Conservation (phyloP, 92 coral and sea anemone species). For the Umimayanthus chanpuru region DNA sequence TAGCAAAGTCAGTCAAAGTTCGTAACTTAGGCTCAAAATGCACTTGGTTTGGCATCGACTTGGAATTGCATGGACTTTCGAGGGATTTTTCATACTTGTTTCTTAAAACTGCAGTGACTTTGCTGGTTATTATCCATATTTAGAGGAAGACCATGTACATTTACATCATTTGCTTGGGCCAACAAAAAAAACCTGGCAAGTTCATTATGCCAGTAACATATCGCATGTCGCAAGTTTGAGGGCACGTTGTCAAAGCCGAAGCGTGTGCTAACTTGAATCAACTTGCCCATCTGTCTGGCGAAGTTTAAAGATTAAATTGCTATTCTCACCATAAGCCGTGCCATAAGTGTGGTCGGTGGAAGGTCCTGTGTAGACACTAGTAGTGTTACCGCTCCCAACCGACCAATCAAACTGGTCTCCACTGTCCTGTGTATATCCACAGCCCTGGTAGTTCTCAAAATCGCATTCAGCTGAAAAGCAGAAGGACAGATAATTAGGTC, state of each 20-base stretch:
- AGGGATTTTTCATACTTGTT: too few species aligned
- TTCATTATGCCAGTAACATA: not conserved
- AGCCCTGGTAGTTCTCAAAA: slow-evolving; percentile 81
- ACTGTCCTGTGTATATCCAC: slow-evolving; percentile 86
- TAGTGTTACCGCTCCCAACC: slow-evolving; percentile 82
- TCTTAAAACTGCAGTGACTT: too few species aligned
- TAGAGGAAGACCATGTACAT: not conserved
- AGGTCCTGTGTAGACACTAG: slow-evolving; percentile 81
- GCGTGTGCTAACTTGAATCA: too few species aligned
- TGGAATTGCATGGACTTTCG: too few species aligned
- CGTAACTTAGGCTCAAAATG: too few species aligned
- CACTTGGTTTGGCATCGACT: too few species aligned
- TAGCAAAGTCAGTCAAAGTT: not conserved
- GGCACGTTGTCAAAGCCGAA: not conserved
- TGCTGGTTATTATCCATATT: not conserved
- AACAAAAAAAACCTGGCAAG: not conserved
- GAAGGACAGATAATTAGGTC: not conserved
- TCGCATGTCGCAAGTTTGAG: too few species aligned
- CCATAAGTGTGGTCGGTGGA: slow-evolving; percentile 83
- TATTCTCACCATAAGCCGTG: slow-evolving; percentile 74
- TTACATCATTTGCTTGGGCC: not conserved
- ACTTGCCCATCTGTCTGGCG: not conserved
- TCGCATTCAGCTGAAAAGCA: slow-evolving; percentile 76
- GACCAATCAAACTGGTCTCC: slow-evolving; percentile 93
- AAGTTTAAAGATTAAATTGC: not conserved